Percentiles rank a stretch among this genome's conserved stretches.
Evolutionary conservation across 2,888 invertebrate species (phyloP).

Genomic region (Orchestes rusci): DNA sequence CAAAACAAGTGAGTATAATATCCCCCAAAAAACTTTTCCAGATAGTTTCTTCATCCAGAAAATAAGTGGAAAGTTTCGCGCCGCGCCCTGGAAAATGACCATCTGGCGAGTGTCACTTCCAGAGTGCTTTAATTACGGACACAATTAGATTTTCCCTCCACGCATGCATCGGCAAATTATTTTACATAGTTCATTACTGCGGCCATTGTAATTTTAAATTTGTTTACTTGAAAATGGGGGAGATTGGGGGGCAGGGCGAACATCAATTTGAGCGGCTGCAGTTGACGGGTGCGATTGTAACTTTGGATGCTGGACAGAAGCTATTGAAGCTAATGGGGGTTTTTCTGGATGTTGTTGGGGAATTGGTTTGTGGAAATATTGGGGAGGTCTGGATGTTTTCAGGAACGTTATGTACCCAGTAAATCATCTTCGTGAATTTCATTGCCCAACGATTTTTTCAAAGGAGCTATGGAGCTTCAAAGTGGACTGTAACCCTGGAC

Average conservation of each 20-base stretch:
- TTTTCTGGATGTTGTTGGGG: neutral
- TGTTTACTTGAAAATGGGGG: slow-evolving; percentile 28
- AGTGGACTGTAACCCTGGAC: too few species aligned
- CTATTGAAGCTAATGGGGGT: neutral
- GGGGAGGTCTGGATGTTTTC: too few species aligned
- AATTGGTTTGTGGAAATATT: neutral
- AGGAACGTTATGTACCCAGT: too few species aligned
- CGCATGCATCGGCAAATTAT: too few species aligned
- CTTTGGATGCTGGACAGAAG: slow-evolving; percentile 7
- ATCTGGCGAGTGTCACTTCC: neutral
- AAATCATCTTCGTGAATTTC: too few species aligned
- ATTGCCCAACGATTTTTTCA: too few species aligned
- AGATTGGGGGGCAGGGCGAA: neutral
- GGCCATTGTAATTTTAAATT: slow-evolving; percentile 38
- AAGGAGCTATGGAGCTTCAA: too few species aligned
- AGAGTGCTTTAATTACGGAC: neutral
- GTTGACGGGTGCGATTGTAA: slow-evolving; percentile 13
- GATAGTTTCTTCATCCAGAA: too few species aligned
- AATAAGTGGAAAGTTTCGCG: neutral
- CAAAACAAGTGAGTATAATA: slow-evolving; percentile 74
- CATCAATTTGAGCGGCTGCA: slow-evolving; percentile 9
- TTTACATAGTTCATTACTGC: slow-evolving; percentile 39
- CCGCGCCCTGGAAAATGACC: neutral
- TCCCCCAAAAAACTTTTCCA: too few species aligned
- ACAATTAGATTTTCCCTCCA: neutral